A percentile compares a stretch with the other conserved stretches of the same genome.
Evolutionary conservation across 2,797 vertebrate species (phyloP).

Genomic region (Yasuhikotakia modesta): DNA sequence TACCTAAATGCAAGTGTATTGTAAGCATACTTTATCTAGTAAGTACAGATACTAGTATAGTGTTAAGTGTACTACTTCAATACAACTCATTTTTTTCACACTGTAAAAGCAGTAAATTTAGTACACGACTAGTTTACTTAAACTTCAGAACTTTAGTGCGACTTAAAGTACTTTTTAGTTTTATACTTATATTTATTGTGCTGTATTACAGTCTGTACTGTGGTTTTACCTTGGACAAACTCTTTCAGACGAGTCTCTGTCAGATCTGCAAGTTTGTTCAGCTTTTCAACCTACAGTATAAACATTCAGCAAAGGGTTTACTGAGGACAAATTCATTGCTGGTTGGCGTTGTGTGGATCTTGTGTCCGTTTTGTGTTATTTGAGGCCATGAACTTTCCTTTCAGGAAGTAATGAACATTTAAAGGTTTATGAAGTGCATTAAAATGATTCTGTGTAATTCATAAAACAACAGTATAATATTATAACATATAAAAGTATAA

Average conservation of each 20-base stretch:
- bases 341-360: not conserved
- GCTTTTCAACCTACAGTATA: slow-evolving; percentile 80
- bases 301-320: not conserved
- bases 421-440: too few species aligned
- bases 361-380: not conserved
- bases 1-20: too few species aligned
- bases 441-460: not conserved
- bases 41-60: too few species aligned
- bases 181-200: not conserved
- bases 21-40: too few species aligned
- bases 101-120: too few species aligned
- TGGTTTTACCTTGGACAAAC: slow-evolving; percentile 86
- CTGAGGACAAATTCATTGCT: not conserved
- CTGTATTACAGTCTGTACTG: not conserved
- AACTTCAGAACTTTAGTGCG: too few species aligned
- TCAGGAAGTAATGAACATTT: not conserved
- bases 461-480: not conserved
- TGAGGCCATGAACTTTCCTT: not conserved
- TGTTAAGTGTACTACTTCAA: too few species aligned
- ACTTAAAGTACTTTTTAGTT: too few species aligned
- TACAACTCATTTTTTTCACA: too few species aligned
- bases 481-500: too few species aligned
- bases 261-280: slow-evolving; percentile 87
- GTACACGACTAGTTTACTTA: too few species aligned
- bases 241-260: slow-evolving; percentile 86